Percentiles rank a stretch among this genome's conserved stretches.
phyloP scores from a whole-genome alignment of 2,113 vertebrate genomes.

The Pteruthius melanotis region DNA sequence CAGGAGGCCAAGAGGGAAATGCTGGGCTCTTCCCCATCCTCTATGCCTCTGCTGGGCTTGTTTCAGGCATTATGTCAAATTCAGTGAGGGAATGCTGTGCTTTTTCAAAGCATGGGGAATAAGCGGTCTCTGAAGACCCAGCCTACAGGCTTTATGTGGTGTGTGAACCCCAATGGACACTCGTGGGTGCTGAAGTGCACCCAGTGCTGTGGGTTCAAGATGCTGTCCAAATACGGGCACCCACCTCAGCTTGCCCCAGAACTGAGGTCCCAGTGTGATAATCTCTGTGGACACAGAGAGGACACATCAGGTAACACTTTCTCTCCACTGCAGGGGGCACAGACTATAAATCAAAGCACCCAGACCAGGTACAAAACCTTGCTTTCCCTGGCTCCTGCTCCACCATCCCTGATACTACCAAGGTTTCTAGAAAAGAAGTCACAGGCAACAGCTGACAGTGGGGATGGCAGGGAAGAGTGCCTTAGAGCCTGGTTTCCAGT shows the following conservation, averaged over 20 bases:
- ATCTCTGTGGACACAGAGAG: neutral
- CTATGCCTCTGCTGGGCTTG: neutral
- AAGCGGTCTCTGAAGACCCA: neutral
- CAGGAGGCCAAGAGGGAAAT: accelerated
- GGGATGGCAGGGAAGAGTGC: neutral
- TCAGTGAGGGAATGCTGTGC: neutral
- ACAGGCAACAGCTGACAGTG: neutral
- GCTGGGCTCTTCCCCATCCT: neutral
- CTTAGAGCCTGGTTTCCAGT: neutral
- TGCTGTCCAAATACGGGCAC: neutral
- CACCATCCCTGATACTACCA: neutral
- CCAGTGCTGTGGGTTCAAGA: neutral
- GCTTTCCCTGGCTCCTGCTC: neutral
- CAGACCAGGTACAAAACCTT: neutral
- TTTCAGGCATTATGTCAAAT: neutral
- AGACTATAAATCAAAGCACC: neutral
- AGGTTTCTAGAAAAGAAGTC: neutral
- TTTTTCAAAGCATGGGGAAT: neutral
- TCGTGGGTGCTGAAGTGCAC: neutral
- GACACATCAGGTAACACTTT: accelerated
- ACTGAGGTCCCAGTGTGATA: neutral
- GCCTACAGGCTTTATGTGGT: neutral
- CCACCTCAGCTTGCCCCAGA: neutral
- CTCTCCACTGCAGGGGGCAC: neutral
- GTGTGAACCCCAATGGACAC: neutral